phyloP scores from a whole-genome alignment of 2,888 invertebrate species.

The Ceramica pisi region DNA sequence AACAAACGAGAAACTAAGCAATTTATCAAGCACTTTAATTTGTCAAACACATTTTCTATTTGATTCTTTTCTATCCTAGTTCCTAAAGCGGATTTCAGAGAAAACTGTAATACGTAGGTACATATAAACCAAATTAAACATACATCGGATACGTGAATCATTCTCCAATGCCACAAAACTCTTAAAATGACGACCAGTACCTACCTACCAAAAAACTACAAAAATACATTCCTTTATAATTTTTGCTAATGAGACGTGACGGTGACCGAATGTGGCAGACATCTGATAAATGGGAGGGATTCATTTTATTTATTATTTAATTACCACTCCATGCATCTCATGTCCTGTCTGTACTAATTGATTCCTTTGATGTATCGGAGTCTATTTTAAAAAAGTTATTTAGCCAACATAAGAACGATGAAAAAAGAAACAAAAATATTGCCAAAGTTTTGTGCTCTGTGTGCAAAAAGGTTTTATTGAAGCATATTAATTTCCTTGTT shows the following conservation, averaged over 20 bases:
- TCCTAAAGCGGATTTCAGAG: background rate
- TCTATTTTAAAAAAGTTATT: slow-evolving; percentile 57
- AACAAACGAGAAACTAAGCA: too few relatives aligned
- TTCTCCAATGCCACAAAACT: slow-evolving; percentile 10
- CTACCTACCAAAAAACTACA: slow-evolving; percentile 18
- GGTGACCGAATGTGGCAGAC: slow-evolving; percentile 75
- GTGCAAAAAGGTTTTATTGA: slow-evolving; percentile 48
- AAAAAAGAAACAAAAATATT: slow-evolving; percentile 1
- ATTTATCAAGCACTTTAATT: background rate
- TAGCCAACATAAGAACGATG: slow-evolving; percentile 25
- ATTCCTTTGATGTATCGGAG: slow-evolving; percentile 67
- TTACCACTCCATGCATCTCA: slow-evolving; percentile 67
- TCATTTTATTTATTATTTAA: slow-evolving; percentile 67
- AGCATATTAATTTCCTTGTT: slow-evolving; percentile 42
- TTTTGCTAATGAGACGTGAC: slow-evolving; percentile 77
- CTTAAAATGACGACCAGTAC: slow-evolving; percentile 3
- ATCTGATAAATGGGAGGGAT: slow-evolving; percentile 75
- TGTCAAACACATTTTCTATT: background rate
- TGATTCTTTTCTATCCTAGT: background rate
- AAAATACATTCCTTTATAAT: slow-evolving; percentile 65
- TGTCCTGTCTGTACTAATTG: slow-evolving; percentile 64
- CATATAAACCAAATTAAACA: background rate
- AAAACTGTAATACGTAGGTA: background rate
- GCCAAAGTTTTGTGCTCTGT: slow-evolving; percentile 29
- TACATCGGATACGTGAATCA: slow-evolving; percentile 31